Base-by-base conservation (phyloP, 2,113 vertebrate genomes). In the Chaenogobius annularis region DNA sequence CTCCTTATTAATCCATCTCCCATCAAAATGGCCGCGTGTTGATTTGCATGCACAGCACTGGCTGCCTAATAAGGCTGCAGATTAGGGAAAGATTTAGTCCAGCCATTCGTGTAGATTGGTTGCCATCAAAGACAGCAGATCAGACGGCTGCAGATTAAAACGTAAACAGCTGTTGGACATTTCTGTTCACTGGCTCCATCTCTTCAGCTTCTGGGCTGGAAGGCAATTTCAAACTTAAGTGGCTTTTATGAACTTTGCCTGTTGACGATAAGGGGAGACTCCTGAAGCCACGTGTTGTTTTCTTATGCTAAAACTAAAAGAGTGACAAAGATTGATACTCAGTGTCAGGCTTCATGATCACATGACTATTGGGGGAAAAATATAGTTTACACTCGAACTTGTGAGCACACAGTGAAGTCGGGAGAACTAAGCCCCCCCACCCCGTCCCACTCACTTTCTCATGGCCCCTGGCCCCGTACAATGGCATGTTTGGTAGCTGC, bases 51-150 rank as follows among this genome's bases (percentile, higher is more conserved):
- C 93, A 91, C 91, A 85, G 88, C 87, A 93, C 90, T 81, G 86
- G 91, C 88, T 86, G 91, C 93, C 94, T 95, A 95, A 96, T 94
- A 95, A 95, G 93, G 93, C 89, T 92, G 85, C 83, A 96, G 94
- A 96, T 96, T 96, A 91, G 87, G 89, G 92, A 90, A 94, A 94
- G 93, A 95, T 95, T 94, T 96, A 95, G 95, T 93, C 94, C 95
- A 95, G 94, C 94, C 93, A 90, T 92, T 95, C 93, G 92, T 94
- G 93, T 91, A 93, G 94, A 94, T 93, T 93, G 91, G 87, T 88
- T 90, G 92, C 91, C 92, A 95, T 95, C 93, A 95, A 95, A 95
- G 94, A 92, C 84, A 90, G 92, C 91, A 92, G 94, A 95, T 95
- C 94, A 95, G 94, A 94, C 87, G 90, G 92, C 89, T 89, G 56